Base-by-base conservation (phyloP, 35 echinoderm and acorn worm species). In the Eucidaris tribuloides region DNA sequence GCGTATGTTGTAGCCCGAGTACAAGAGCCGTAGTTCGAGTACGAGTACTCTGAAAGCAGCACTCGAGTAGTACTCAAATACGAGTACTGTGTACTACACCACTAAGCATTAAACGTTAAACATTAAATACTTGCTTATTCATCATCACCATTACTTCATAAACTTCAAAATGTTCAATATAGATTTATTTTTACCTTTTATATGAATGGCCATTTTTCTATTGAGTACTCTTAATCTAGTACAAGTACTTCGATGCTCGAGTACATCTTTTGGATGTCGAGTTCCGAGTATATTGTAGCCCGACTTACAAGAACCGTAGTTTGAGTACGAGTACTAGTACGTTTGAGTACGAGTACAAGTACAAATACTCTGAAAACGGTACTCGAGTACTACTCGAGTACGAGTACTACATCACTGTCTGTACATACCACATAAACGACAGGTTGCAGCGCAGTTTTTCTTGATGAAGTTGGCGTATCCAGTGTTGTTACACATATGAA, bases 401-500 rank as follows among this genome's bases (percentile, higher is more conserved):
- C 9, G 48, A 52, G 48, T 11, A n/a, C 9, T 11, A 11, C 9
- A 9, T 52, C 9, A 11, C 48, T n/a, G 9, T 52, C 48, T n/a
- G 9, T 52, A 20, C 87, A 45, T 62, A 90, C 87, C 87, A 64
- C 87, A 90, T 45, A 90, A 60, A 15, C 65, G 65, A 74, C 87
- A 90, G 4, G 87, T 90, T 17, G 87, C 80, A 1, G 87, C 80
- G 15, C 87, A 90, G 50, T 90, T 82, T 36, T 82, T 71, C 46
- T 37, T 45, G 32, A 90, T 44, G 20, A 83, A 82, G 28, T 61
- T 52, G 18, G 34, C n/a, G 49, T 83, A 90, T 13, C 60, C 64
- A 9, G 64, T 57, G 27, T 90, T 65, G 30, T 76, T 66, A 62
- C 87, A 90, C n/a, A 90, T 36, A 46, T n/a, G 23, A 23, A 24